Evolutionary conservation across 2,113 vertebrate genomes (phyloP).

Genomic region (Nothobranchius kuhntae): DNA sequence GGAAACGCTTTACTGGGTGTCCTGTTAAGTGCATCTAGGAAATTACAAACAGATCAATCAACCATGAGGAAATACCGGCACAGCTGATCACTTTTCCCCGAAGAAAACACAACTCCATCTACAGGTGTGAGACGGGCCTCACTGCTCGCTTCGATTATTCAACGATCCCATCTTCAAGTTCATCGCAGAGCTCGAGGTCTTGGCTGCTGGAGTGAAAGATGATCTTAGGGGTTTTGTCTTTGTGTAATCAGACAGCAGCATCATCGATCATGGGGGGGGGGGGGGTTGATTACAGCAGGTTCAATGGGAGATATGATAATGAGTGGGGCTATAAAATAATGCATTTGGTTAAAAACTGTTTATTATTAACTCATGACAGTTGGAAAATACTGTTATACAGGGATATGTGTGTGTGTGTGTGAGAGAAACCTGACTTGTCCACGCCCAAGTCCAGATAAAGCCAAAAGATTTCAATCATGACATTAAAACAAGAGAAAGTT

Average conservation of each 20-base stretch:
- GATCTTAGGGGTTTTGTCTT: constrained; percentile 73
- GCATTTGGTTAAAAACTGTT: no score
- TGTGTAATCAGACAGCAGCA: constrained; percentile 78
- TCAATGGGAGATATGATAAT: constrained; percentile 77
- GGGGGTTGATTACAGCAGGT: constrained; percentile 61
- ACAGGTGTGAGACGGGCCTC: not conserved
- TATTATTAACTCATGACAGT: no score
- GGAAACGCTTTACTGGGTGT: constrained; percentile 8
- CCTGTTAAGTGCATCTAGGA: constrained; percentile 25
- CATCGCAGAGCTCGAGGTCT: constrained; percentile 34
- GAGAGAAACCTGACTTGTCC: no score
- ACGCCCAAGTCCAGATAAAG: no score
- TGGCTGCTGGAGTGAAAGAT: constrained; percentile 66
- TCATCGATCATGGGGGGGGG: constrained; percentile 75
- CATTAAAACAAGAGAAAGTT: no score
- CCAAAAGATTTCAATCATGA: no score
- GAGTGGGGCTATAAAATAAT: no score
- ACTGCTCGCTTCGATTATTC: not conserved
- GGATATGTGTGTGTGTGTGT: not conserved
- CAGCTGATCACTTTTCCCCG: not conserved
- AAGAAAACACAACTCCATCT: not conserved
- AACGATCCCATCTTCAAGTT: not conserved
- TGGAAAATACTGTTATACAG: no score
- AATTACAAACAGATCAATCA: constrained; percentile 14
- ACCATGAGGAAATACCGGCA: not conserved